Evolutionary conservation across 2,113 vertebrate species (phyloP).

Genomic region (Sprattus sprattus): DNA sequence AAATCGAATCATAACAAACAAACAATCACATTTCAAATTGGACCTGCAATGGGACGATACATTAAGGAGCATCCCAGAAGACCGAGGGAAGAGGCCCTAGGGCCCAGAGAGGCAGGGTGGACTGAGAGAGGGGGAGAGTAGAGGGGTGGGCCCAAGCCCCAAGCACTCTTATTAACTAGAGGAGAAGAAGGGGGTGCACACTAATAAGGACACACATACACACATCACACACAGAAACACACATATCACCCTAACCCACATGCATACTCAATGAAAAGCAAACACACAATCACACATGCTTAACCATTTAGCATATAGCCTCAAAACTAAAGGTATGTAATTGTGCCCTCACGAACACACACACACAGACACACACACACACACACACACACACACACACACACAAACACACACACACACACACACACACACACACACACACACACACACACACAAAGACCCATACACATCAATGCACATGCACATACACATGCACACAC

Average conservation of each 20-base stretch:
- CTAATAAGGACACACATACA: constrained; percentile 6
- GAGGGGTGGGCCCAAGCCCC: constrained; percentile 43
- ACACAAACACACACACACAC: constrained; percentile 27
- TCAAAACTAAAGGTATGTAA: background rate
- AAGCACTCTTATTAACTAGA: constrained; percentile 64
- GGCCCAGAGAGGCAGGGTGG: constrained; percentile 15
- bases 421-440: constrained; percentile 18
- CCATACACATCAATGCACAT: constrained; percentile 1
- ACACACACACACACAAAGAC: background rate
- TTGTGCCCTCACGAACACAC: background rate
- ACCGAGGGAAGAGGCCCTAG: constrained; percentile 35
- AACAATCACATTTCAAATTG: background rate
- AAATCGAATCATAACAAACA: constrained; percentile 44
- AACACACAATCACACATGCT: background rate
- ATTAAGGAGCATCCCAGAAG: background rate
- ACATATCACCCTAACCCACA: background rate
- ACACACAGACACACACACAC: background rate
- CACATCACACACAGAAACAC: constrained; percentile 24
- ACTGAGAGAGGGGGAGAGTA: constrained; percentile 32
- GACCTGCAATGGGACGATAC: background rate
- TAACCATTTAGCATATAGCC: background rate
- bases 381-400: background rate
- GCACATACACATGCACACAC: constrained; percentile 9
- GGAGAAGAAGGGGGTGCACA: constrained; percentile 31
- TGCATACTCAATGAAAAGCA: constrained; percentile 32